Percentiles rank a stretch among this genome's conserved stretches.
Conservation (phyloP, 2,113 vertebrate species). For the Macquaria australasica region DNA sequence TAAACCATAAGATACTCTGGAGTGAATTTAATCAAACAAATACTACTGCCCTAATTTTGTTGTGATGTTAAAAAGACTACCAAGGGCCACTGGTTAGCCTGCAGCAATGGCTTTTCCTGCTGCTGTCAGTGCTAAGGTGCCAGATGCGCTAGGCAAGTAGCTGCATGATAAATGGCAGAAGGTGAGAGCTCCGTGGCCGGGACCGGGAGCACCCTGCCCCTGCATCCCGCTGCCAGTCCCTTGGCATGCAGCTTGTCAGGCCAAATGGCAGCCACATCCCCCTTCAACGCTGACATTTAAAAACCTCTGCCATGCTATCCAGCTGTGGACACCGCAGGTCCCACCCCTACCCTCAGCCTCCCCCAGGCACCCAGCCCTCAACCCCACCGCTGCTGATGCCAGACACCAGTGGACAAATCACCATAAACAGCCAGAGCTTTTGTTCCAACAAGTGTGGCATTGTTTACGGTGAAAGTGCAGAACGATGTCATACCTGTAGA, state of each 20-base stretch:
- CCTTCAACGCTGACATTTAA: constrained; percentile 86
- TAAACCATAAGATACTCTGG: not conserved
- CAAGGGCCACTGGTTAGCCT: constrained; percentile 57
- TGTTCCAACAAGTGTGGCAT: constrained; percentile 27
- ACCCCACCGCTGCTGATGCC: constrained; percentile 41
- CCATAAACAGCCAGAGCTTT: constrained; percentile 43
- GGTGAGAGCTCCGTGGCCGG: constrained; percentile 71
- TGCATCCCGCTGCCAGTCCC: constrained; percentile 73
- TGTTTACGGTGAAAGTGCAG: constrained; percentile 11
- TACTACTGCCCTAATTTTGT: constrained; percentile 26
- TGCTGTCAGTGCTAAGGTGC: constrained; percentile 66
- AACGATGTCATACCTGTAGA: constrained; percentile 5
- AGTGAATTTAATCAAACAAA: constrained; percentile 32
- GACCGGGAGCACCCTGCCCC: constrained; percentile 71
- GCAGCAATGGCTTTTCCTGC: constrained; percentile 63
- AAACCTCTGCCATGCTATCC: constrained; percentile 80
- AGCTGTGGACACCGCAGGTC: constrained; percentile 79
- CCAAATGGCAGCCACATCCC: constrained; percentile 80
- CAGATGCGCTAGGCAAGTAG: constrained; percentile 77
- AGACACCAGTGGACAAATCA: constrained; percentile 55
- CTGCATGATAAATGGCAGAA: constrained; percentile 82
- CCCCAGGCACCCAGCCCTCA: constrained; percentile 51
- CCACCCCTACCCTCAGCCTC: constrained; percentile 27
- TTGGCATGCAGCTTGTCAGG: constrained; percentile 75
- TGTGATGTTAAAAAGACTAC: constrained; percentile 51